phyloP scores from a whole-genome alignment of 2,888 invertebrate genomes.

The Drosophila histrio region DNA sequence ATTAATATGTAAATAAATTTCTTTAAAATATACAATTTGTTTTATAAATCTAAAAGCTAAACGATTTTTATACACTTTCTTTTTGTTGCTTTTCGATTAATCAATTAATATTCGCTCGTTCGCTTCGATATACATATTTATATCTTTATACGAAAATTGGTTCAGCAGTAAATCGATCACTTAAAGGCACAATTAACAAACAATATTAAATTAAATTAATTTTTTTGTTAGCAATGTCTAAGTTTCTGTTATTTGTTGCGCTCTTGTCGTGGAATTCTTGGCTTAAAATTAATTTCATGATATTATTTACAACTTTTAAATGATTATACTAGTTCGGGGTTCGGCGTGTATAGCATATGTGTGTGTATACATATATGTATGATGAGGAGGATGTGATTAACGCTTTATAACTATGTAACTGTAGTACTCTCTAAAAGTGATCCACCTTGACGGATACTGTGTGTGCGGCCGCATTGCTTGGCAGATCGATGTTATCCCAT shows the following conservation, averaged over 20 bases:
- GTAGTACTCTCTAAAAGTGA: constrained; percentile 88
- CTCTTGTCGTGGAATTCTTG: constrained; percentile 54
- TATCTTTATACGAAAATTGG: constrained; percentile 34
- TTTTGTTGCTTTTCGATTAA: constrained; percentile 28
- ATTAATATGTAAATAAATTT: constrained; percentile 41
- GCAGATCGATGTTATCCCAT: constrained; percentile 93
- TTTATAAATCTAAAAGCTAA: constrained; percentile 45
- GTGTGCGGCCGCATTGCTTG: constrained; percentile 92
- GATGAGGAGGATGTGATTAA: constrained; percentile 5
- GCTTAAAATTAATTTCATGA: constrained; percentile 40
- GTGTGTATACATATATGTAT: constrained; percentile 6
- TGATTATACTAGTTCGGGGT: constrained; percentile 24
- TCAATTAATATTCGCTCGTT: constrained; percentile 41
- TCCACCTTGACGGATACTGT: constrained; percentile 96
- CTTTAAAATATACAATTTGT: constrained; percentile 65
- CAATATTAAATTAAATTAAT: constrained; percentile 58
- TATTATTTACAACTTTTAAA: constrained; percentile 59
- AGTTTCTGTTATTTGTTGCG: constrained; percentile 27
- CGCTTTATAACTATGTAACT: constrained; percentile 35
- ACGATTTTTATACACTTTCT: constrained; percentile 54
- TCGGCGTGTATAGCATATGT: background rate
- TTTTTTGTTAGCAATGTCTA: constrained; percentile 51
- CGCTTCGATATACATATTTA: constrained; percentile 7
- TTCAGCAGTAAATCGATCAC: constrained; percentile 57
- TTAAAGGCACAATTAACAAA: constrained; percentile 76